Conservation (phyloP, 2,797 vertebrate genomes). For the Hippocampus kuda region DNA sequence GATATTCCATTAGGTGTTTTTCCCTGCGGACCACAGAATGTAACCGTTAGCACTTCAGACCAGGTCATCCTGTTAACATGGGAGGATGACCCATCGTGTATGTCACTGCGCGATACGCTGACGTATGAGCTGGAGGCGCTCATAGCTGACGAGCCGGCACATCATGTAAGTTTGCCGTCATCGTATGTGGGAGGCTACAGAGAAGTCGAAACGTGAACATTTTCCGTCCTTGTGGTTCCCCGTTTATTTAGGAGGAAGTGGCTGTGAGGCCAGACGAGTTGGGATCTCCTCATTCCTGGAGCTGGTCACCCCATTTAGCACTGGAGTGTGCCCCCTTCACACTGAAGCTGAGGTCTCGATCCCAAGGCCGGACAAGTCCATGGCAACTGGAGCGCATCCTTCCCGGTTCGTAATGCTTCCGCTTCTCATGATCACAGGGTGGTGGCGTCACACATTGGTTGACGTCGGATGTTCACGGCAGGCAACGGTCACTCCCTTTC, state of each 20-base stretch:
- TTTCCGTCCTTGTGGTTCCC: not conserved
- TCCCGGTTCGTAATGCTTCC: conserved; percentile 25
- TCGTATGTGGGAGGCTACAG: too few species aligned
- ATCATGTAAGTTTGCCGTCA: conserved; percentile 23
- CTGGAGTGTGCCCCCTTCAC: conserved; percentile 47
- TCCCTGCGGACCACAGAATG: conserved; percentile 31
- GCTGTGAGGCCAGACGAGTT: conserved; percentile 19
- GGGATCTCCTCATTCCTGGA: conserved; percentile 44
- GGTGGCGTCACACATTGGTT: not conserved
- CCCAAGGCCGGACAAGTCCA: conserved; percentile 21
- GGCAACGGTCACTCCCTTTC: accelerated
- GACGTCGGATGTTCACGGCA: conserved; percentile 6
- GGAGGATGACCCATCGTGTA: conserved; percentile 36
- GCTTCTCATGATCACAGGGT: not conserved
- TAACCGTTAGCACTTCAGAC: not conserved
- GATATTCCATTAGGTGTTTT: conserved; percentile 14
- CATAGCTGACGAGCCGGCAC: conserved; percentile 21
- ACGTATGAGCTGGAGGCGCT: conserved; percentile 48
- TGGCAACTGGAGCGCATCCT: conserved; percentile 25
- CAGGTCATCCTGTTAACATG: conserved; percentile 38
- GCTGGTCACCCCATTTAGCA: conserved; percentile 49
- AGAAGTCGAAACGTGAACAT: too few species aligned
- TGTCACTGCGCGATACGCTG: conserved; percentile 5
- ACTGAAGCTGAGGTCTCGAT: conserved; percentile 35
- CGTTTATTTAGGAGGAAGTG: conserved; percentile 38